Percentiles rank a stretch among this genome's conserved stretches.
Evolutionary conservation across 2,888 invertebrate genomes (phyloP).

Genomic region (Eupithecia abbreviata): DNA sequence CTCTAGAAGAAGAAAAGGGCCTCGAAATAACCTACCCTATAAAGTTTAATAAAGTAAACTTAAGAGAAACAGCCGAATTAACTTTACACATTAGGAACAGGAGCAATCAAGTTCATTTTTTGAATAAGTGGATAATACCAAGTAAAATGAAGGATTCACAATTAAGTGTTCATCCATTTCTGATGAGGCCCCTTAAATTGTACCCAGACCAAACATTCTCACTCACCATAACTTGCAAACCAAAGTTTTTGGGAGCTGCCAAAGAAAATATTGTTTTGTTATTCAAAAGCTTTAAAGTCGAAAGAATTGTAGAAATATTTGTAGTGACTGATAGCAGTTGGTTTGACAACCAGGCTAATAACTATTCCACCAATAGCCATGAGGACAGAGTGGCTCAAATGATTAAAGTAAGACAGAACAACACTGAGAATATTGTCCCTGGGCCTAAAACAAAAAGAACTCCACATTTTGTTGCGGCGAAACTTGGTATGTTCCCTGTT

Average conservation of each 20-base stretch:
- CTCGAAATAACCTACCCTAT: slow-evolving; percentile 82
- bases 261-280: slow-evolving; percentile 85
- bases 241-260: slow-evolving; percentile 85
- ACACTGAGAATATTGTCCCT: slow-evolving; percentile 62
- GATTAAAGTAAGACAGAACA: slow-evolving; percentile 56
- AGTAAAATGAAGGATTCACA: slow-evolving; percentile 81
- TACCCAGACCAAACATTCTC: slow-evolving; percentile 67
- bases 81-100: slow-evolving; percentile 71
- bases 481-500: slow-evolving; percentile 74
- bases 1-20: slow-evolving; percentile 74
- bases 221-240: slow-evolving; percentile 79
- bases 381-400: slow-evolving; percentile 55
- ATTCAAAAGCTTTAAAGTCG: slow-evolving; percentile 85
- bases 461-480: slow-evolving; percentile 85
- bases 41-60: slow-evolving; percentile 74
- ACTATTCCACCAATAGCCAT: slow-evolving; percentile 9
- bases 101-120: slow-evolving; percentile 66
- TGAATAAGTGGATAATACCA: slow-evolving; percentile 80
- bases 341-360: slow-evolving; percentile 1
- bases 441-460: slow-evolving; percentile 81
- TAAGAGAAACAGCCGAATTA: slow-evolving; percentile 55
- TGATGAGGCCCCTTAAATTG: slow-evolving; percentile 64
- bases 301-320: slow-evolving; percentile 82
- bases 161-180: slow-evolving; percentile 71
- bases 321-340: slow-evolving; percentile 58